Base-by-base conservation (phyloP, 1,140 invertebrate genomes). In the Platyura marginata region DNA sequence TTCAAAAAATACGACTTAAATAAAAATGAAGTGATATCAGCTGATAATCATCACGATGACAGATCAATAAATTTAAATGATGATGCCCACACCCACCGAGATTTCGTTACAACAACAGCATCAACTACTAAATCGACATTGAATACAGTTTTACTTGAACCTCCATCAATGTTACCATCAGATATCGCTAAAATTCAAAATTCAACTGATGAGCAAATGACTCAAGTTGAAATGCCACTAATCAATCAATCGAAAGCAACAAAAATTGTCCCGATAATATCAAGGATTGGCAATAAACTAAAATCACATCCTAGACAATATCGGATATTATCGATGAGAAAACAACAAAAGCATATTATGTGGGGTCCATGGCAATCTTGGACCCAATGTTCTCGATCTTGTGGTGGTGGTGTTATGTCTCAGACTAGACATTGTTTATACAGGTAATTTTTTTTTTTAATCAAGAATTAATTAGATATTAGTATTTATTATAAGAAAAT, bases 351-450 rank as follows among this genome's bases (percentile, higher is more conserved):
- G 36, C n/a, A 38, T 20, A 66, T 67, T 16, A 62, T 54, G 40
- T 87, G 82, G 83, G 69, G 71, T 2, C 71, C 76, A 2, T 93
- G 87, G 87, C 75, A 75, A 2, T 59, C 70, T 20, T 74, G 76
- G 18, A 75, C 73, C 35, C 65, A 73, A 4, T 93, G 88, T 57
- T 88, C 83, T 1, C 66, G 86, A 21, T 74, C 78, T 11, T 92
- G 88, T 55, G 87, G 85, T 1, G 86, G 86, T 16, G 87, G 87
- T 19, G 80, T 92, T 1, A 70, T 77, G 35, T 73, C 69, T 47
- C 79, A 85, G 55, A 72, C 67, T 33, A 68, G 79, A 50, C 68
- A 69, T 51, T 83, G 80, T 62, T 64, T 69, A n/a, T n/a, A n/a
- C n/a, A n/a, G n/a, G n/a, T n/a, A n/a, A n/a, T n/a, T n/a, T n/a